phyloP scores from a whole-genome alignment of 53 echinoderm and acorn worm genomes.

The Apostichopus leukothele region DNA sequence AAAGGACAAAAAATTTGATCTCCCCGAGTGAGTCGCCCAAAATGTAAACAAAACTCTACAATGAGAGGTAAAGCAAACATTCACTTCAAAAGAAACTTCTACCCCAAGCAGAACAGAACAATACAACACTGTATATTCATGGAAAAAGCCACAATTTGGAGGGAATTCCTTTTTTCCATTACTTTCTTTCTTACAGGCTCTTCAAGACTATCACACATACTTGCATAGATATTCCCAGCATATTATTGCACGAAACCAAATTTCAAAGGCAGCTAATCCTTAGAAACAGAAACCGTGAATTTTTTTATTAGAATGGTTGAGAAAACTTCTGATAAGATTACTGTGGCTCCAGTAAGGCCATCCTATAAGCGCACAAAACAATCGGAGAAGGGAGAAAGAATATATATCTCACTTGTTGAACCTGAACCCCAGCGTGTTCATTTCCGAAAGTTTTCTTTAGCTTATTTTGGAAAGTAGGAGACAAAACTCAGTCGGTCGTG shows the following conservation, averaged over 20 bases:
- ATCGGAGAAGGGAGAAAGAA: neutral
- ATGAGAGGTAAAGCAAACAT: slow-evolving; percentile 27
- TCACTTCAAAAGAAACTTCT: neutral
- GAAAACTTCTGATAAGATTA: slow-evolving; percentile 13
- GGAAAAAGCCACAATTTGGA: neutral
- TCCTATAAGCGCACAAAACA: no score
- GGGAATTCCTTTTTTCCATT: neutral
- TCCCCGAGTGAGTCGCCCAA: slow-evolving; percentile 9
- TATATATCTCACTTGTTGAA: slow-evolving; percentile 20
- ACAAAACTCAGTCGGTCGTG: slow-evolving; percentile 20
- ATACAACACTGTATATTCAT: neutral
- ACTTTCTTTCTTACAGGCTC: no score
- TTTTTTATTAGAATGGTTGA: neutral
- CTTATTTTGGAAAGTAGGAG: neutral
- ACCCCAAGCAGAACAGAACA: neutral
- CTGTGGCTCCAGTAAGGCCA: neutral
- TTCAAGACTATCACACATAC: no score
- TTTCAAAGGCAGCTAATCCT: neutral
- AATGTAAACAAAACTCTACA: slow-evolving; percentile 19
- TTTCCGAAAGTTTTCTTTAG: neutral
- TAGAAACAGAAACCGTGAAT: slow-evolving; percentile 36
- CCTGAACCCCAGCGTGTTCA: slow-evolving; percentile 3
- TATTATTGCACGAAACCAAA: neutral
- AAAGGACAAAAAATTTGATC: slow-evolving; percentile 31
- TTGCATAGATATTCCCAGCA: neutral